phyloP scores from a whole-genome alignment of 2,797 vertebrate genomes.

The Lithobates sylvaticus region DNA sequence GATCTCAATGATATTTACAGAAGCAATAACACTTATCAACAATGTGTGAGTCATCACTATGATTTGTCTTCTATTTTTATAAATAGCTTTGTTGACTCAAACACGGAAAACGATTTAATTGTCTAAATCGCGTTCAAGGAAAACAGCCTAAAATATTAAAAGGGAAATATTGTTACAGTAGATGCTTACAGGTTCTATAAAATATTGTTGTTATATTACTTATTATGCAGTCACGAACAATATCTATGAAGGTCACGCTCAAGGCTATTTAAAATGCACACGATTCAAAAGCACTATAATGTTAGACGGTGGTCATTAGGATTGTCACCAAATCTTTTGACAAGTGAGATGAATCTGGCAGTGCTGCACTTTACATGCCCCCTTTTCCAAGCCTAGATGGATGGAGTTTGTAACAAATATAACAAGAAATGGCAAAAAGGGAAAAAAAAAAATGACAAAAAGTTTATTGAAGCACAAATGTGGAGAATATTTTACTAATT shows the following conservation, averaged over 20 bases:
- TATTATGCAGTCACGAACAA: background rate
- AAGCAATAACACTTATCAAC: background rate
- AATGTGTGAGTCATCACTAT: background rate
- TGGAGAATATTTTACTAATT: too few species aligned
- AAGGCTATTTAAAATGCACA: background rate
- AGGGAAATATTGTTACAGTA: background rate
- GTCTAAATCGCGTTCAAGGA: background rate
- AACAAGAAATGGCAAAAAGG: too few species aligned
- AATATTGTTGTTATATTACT: background rate
- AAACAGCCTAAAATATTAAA: background rate
- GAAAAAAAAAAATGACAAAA: too few species aligned
- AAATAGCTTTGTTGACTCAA: background rate
- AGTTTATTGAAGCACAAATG: too few species aligned
- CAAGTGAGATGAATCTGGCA: too few species aligned
- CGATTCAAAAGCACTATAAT: background rate
- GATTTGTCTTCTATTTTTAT: conserved; percentile 7
- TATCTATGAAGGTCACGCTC: background rate
- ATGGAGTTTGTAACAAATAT: too few species aligned
- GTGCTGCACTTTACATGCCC: too few species aligned
- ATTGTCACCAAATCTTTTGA: too few species aligned
- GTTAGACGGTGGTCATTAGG: too few species aligned
- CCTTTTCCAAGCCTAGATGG: too few species aligned
- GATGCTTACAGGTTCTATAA: background rate
- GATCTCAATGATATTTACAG: background rate
- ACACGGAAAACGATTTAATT: background rate